Evolutionary conservation across 2,888 invertebrate genomes (phyloP).

Genomic region (Pseudococcus longispinus): DNA sequence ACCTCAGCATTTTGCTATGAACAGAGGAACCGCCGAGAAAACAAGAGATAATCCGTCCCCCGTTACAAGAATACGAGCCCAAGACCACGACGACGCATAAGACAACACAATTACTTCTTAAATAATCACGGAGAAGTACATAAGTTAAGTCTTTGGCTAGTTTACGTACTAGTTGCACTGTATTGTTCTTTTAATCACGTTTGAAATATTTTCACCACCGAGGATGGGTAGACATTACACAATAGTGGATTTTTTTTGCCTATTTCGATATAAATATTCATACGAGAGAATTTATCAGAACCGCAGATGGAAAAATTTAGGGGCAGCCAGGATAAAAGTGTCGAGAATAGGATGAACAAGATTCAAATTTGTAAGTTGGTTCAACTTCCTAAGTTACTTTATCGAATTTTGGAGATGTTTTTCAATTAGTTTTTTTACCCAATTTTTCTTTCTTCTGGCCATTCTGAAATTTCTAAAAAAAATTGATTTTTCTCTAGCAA

Average conservation of each 20-base stretch:
- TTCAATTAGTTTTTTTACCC: too few species aligned
- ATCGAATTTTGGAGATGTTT: too few species aligned
- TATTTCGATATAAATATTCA: neutral
- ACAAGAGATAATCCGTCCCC: constrained; percentile 18
- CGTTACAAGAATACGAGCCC: neutral
- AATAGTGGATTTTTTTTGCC: neutral
- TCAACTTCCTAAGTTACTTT: too few species aligned
- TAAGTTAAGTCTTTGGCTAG: constrained; percentile 6
- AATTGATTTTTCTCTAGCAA: too few species aligned
- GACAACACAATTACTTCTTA: constrained; percentile 53
- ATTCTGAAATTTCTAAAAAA: too few species aligned
- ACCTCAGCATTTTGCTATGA: constrained; percentile 28
- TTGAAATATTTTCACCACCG: neutral
- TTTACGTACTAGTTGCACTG: constrained; percentile 4
- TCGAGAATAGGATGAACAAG: too few species aligned
- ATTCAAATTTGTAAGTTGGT: too few species aligned
- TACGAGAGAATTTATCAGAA: too few species aligned
- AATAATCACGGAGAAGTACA: constrained; percentile 39
- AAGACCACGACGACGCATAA: constrained; percentile 50
- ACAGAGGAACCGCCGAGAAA: constrained; percentile 38
- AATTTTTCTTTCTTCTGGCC: too few species aligned
- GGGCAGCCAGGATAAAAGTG: too few species aligned
- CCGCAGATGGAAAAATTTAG: too few species aligned
- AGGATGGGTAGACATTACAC: neutral
- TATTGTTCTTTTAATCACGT: constrained; percentile 41